A percentile compares a stretch with the other conserved stretches of the same genome.
Conservation (phyloP, 64 coral and sea anemone genomes). For the Stylophora pistillata region DNA sequence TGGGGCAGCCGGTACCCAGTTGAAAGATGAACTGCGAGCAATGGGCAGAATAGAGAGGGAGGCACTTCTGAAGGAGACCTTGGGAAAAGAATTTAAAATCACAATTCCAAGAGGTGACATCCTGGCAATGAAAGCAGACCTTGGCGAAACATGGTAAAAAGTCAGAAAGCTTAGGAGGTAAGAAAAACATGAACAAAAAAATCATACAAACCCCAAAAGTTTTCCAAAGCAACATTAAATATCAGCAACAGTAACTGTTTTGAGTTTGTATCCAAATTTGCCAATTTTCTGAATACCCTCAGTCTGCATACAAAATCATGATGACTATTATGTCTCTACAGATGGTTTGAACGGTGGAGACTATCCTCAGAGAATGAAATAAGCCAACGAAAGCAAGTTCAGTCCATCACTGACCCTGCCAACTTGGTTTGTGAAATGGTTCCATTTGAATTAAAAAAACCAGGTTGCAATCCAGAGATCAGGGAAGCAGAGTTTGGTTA, state of each 20-base stretch:
- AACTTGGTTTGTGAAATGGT: slow-evolving; percentile 57
- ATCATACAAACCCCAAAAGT: too few species aligned
- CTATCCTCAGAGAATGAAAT: slow-evolving; percentile 42
- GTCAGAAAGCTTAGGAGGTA: slow-evolving; percentile 40
- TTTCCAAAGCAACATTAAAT: too few species aligned
- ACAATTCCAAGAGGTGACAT: slow-evolving; percentile 36
- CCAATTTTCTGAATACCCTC: too few species aligned
- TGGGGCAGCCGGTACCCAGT: neutral
- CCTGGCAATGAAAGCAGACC: slow-evolving; percentile 39
- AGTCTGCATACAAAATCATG: too few species aligned
- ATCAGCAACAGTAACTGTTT: too few species aligned
- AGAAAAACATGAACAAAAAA: neutral
- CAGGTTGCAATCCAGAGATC: neutral
- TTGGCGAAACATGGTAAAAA: slow-evolving; percentile 48
- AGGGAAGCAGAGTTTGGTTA: slow-evolving; percentile 1
- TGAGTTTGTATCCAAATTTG: too few species aligned
- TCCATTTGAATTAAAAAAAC: slow-evolving; percentile 42
- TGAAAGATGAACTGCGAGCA: neutral
- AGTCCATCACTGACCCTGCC: slow-evolving; percentile 48
- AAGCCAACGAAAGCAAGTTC: neutral
- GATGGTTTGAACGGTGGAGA: slow-evolving; percentile 39
- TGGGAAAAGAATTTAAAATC: slow-evolving; percentile 43
- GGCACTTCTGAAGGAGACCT: slow-evolving; percentile 4
- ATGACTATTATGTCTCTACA: neutral
- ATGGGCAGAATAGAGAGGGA: slow-evolving; percentile 17